phyloP scores from a whole-genome alignment of 2,113 vertebrate species.

The Hymenochirus boettgeri region DNA sequence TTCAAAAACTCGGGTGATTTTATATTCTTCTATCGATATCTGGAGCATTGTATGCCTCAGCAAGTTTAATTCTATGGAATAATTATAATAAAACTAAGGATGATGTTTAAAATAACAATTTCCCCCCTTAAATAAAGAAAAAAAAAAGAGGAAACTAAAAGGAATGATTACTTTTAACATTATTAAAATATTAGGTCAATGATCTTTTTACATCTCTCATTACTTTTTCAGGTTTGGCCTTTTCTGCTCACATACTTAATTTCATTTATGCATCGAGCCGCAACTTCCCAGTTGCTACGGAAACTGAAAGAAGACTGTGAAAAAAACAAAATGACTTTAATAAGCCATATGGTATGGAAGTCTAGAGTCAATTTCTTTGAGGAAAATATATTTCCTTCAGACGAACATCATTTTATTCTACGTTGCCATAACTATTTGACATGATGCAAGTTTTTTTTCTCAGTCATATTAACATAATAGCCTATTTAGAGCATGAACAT shows the following conservation, averaged over 20 bases:
- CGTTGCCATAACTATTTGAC: constrained; percentile 14
- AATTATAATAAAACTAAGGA: constrained; percentile 2
- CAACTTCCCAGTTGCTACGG: constrained; percentile 36
- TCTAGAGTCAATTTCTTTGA: constrained; percentile 38
- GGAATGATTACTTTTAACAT: constrained; percentile 34
- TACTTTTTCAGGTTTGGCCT: constrained; percentile 38
- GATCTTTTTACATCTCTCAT: constrained; percentile 33
- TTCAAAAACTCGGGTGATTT: no score
- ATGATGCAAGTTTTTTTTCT: constrained; percentile 22
- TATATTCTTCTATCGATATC: no score
- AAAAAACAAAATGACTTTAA: constrained; percentile 43
- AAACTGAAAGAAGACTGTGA: constrained; percentile 34
- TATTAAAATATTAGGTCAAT: constrained; percentile 38
- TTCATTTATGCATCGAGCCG: constrained; percentile 36
- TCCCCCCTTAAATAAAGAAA: constrained; percentile 16
- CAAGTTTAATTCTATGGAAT: neutral
- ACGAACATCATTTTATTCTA: constrained; percentile 32
- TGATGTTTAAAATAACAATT: constrained; percentile 28
- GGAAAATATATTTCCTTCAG: constrained; percentile 40
- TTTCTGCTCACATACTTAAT: constrained; percentile 36
- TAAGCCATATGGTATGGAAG: constrained; percentile 41
- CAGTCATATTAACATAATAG: constrained; percentile 7
- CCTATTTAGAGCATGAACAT: neutral
- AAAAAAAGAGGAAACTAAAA: constrained; percentile 6
- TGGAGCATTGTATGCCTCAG: neutral